phyloP scores from a whole-genome alignment of 2,888 invertebrate species.

The Chironomus riparius region DNA sequence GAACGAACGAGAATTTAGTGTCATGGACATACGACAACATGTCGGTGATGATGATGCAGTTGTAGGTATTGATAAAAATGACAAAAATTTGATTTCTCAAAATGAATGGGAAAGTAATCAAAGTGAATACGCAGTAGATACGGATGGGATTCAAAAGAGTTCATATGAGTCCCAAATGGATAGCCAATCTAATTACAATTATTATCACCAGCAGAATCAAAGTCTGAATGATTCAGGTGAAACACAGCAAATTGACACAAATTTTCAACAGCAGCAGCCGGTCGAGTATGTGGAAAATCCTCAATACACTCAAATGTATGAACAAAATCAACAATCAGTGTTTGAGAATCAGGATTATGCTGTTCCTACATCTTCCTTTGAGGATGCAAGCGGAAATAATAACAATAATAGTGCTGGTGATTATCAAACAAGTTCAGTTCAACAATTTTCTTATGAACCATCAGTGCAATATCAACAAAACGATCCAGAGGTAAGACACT shows the following conservation, averaged over 20 bases:
- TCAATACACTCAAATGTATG: too few relatives aligned
- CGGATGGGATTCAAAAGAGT: background rate
- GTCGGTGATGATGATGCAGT: background rate
- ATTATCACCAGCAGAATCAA: background rate
- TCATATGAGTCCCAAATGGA: background rate
- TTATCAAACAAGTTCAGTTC: slow-evolving; percentile 6
- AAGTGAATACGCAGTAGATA: background rate
- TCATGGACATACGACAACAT: background rate
- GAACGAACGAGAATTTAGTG: too few relatives aligned
- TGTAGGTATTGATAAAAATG: background rate
- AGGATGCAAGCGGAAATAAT: background rate
- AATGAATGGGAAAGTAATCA: background rate
- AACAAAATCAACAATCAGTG: too few relatives aligned
- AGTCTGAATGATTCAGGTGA: background rate
- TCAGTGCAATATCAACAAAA: background rate
- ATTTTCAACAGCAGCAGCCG: background rate
- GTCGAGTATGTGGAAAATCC: background rate
- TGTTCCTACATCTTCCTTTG: too few relatives aligned
- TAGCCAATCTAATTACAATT: background rate
- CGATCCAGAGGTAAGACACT: background rate
- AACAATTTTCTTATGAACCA: background rate
- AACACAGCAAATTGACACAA: background rate
- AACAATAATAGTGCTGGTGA: background rate
- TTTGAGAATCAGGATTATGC: background rate
- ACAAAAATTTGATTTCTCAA: background rate